Conservation (phyloP, 1,140 invertebrate species). For the Cherax quadricarinatus region DNA sequence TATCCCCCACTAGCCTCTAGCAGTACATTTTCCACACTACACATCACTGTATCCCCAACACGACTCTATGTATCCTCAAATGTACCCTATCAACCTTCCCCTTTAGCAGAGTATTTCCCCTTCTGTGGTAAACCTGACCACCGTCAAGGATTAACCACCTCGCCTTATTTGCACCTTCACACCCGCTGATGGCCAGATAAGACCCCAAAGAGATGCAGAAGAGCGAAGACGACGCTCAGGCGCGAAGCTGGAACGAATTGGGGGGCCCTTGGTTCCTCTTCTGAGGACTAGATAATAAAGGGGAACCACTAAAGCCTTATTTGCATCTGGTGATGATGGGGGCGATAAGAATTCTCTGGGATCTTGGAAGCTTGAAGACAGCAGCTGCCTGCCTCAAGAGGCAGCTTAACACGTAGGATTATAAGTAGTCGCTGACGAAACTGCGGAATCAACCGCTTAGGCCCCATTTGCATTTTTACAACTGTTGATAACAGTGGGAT, state of each 20-base stretch:
- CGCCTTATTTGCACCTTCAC: constrained; percentile 64
- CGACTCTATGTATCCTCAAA: no score
- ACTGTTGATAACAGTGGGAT: constrained; percentile 15
- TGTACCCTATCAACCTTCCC: background rate
- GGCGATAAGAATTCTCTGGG: constrained; percentile 64
- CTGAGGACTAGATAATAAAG: constrained; percentile 62
- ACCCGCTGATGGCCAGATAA: constrained; percentile 64
- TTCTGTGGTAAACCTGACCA: constrained; percentile 35
- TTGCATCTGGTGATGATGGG: constrained; percentile 67
- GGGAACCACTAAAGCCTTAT: constrained; percentile 66
- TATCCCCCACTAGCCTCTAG: no score
- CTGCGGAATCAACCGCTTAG: constrained; percentile 33
- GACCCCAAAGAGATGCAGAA: constrained; percentile 47
- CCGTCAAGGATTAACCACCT: constrained; percentile 59
- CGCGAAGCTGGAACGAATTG: constrained; percentile 70
- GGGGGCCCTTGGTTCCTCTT: constrained; percentile 31
- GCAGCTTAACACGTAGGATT: constrained; percentile 31
- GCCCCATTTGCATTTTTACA: constrained; percentile 45
- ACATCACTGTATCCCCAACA: background rate
- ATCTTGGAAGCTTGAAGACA: constrained; percentile 30
- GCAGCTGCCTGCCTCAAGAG: constrained; percentile 8
- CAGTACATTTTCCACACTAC: no score
- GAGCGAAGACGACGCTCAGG: constrained; percentile 62
- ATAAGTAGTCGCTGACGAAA: constrained; percentile 11
- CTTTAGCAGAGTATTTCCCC: no score